Conservation (phyloP, 2,113 vertebrate genomes). For the Ginglymostoma cirratum region DNA sequence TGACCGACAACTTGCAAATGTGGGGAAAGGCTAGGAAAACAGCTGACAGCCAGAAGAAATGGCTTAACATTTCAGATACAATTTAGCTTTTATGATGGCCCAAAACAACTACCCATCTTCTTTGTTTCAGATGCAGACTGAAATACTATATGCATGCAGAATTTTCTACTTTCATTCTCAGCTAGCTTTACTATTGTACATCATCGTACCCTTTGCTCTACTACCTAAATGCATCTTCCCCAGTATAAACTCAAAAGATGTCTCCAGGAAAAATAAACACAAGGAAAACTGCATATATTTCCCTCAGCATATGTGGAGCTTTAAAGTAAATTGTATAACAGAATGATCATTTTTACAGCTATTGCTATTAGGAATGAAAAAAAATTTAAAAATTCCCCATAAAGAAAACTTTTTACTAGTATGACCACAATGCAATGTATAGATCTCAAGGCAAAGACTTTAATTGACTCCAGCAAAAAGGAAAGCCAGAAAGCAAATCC, state of each 20-base stretch:
- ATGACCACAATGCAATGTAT: neutral
- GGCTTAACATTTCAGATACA: neutral
- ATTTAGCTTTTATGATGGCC: neutral
- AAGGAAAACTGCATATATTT: neutral
- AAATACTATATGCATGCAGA: neutral
- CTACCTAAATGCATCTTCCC: neutral
- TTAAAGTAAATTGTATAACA: neutral
- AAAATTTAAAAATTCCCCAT: neutral
- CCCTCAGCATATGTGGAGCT: neutral
- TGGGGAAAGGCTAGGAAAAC: neutral
- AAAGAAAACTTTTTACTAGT: neutral
- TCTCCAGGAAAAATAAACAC: neutral
- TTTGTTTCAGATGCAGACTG: neutral
- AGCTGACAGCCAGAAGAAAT: neutral
- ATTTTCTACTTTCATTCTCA: neutral
- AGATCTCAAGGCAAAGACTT: neutral
- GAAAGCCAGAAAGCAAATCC: neutral
- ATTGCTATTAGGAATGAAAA: neutral
- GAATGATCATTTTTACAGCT: neutral
- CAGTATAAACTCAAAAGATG: neutral
- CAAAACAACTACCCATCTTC: neutral
- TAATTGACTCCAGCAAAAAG: neutral
- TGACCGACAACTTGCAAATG: neutral
- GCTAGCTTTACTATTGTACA: neutral
- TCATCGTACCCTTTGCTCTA: neutral